These are phyloP conservation scores for Stegostoma tigrinum DNA, from an alignment of 2,113 vertebrate species.

Conservation along the genomic window DNA sequence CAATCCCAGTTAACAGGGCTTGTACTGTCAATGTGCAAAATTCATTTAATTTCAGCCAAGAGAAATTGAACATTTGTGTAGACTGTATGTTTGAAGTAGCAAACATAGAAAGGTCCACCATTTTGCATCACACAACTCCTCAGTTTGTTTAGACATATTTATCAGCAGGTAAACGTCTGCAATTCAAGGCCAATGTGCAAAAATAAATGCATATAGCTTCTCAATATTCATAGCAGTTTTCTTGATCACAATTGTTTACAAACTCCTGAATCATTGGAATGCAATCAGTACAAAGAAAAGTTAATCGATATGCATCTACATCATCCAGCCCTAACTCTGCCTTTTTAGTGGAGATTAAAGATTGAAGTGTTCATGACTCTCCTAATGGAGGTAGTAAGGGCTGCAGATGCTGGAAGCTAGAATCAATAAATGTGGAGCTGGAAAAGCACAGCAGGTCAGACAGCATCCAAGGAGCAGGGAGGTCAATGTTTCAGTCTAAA, in stretches of 20 bases:
- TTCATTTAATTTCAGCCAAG: background rate
- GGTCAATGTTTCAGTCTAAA: too few relatives aligned
- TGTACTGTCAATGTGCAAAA: background rate
- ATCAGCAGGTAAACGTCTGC: background rate
- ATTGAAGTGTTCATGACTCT: background rate
- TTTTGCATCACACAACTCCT: background rate
- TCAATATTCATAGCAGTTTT: background rate
- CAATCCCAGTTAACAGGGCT: background rate
- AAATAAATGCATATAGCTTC: background rate
- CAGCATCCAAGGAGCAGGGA: too few relatives aligned
- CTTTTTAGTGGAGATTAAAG: background rate
- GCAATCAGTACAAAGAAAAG: background rate
- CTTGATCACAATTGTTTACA: background rate
- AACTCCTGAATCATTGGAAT: background rate
- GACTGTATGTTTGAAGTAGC: background rate
- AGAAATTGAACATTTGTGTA: background rate
- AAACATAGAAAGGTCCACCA: background rate
- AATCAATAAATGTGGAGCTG: too few relatives aligned
- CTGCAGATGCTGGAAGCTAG: too few relatives aligned
- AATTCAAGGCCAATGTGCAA: background rate
- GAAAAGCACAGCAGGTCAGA: too few relatives aligned
- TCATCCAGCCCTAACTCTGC: background rate
- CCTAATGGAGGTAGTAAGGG: too few relatives aligned
- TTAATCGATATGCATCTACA: background rate
- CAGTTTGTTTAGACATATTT: background rate